phyloP scores from a whole-genome alignment of 1,140 invertebrate genomes.

The Pantala flavescens region DNA sequence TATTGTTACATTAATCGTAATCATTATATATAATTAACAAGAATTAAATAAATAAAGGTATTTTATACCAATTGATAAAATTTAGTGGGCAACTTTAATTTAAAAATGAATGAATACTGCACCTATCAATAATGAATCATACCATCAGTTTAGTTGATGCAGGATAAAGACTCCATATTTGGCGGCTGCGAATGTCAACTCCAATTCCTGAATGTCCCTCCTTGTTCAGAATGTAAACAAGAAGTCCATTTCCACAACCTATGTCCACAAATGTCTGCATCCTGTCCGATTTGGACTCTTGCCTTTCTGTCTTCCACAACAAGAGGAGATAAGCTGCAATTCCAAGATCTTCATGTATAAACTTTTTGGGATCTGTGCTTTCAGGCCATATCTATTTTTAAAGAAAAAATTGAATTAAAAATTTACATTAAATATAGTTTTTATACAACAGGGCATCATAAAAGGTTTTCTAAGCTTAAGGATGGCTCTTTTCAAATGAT shows the following conservation, averaged over 20 bases:
- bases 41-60: too few relatives aligned
- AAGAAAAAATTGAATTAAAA: constrained; percentile 14
- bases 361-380: constrained; percentile 86
- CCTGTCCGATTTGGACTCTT: constrained; percentile 23
- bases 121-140: constrained; percentile 19
- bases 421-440: too few relatives aligned
- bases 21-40: too few relatives aligned
- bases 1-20: too few relatives aligned
- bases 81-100: too few relatives aligned
- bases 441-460: too few relatives aligned
- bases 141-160: constrained; percentile 34
- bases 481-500: too few relatives aligned
- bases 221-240: constrained; percentile 75
- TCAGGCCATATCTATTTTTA: constrained; percentile 71
- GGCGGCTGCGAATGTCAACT: constrained; percentile 77
- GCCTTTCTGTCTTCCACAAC: constrained; percentile 48
- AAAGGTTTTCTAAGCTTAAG: too few relatives aligned
- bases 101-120: too few relatives aligned
- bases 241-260: constrained; percentile 92
- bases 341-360: constrained; percentile 92
- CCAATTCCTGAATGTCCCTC: constrained; percentile 83
- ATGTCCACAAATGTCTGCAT: constrained; percentile 79
- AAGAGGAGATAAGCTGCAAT: constrained; percentile 86
- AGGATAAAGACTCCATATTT: constrained; percentile 80
- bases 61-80: too few relatives aligned